Evolutionary conservation across 2,888 invertebrate species (phyloP).

Genomic region (Watsonalla binaria): DNA sequence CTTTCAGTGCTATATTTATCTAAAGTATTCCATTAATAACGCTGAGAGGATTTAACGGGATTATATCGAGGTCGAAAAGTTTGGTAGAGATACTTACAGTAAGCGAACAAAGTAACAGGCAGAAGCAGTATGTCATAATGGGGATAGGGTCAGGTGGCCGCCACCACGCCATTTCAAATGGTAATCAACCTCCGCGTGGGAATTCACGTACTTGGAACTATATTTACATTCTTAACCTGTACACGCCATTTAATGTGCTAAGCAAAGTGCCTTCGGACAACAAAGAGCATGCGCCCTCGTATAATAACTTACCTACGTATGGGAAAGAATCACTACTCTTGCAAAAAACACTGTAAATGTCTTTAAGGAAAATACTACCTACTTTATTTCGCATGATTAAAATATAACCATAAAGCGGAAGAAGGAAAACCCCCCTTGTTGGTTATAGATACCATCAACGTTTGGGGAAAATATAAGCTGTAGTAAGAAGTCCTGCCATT

Average conservation of each 20-base stretch:
- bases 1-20: too few species aligned
- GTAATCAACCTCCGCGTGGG: conserved; percentile 49
- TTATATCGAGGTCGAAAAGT: too few species aligned
- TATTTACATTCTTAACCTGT: conserved; percentile 48
- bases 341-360: neutral
- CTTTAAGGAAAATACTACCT: neutral
- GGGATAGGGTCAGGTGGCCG: neutral
- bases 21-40: too few species aligned
- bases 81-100: too few species aligned
- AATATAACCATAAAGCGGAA: conserved; percentile 5
- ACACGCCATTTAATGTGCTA: conserved; percentile 30
- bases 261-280: conserved; percentile 29
- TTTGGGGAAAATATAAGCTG: conserved; percentile 11
- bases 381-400: neutral
- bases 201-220: conserved; percentile 49
- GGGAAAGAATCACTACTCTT: neutral
- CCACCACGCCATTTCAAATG: conserved; percentile 8
- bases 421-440: conserved; percentile 3
- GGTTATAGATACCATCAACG: conserved; percentile 6
- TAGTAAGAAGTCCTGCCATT: too few species aligned
- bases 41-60: too few species aligned
- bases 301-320: neutral
- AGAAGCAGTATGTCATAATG: conserved; percentile 2
- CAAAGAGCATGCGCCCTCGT: conserved; percentile 20
- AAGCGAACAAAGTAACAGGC: too few species aligned